Conservation (phyloP, 2,113 vertebrate genomes). For the Solea senegalensis region DNA sequence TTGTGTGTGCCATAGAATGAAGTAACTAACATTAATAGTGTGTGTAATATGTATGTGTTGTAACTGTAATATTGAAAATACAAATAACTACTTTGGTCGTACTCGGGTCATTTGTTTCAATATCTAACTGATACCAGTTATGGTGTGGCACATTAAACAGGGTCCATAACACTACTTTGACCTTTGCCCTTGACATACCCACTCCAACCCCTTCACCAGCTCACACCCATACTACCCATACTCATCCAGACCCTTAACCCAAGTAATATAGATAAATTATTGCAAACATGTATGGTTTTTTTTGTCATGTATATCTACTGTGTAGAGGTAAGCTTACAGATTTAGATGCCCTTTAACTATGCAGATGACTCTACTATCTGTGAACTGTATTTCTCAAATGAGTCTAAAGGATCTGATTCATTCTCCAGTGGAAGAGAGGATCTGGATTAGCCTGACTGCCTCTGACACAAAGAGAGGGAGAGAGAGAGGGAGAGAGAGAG, state of each 20-base stretch:
- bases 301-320: not conserved
- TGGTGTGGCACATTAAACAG: constrained; percentile 7
- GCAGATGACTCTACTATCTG: not conserved
- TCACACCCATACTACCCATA: constrained; percentile 10
- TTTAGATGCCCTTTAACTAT: not conserved
- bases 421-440: constrained; percentile 52
- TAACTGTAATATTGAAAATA: too few species aligned
- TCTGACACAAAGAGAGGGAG: constrained; percentile 55
- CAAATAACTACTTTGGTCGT: too few species aligned
- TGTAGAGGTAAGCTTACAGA: not conserved
- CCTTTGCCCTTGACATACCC: not conserved
- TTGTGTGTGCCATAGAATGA: not conserved
- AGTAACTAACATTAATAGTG: too few species aligned
- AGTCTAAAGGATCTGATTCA: constrained; percentile 40
- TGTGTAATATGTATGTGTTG: too few species aligned
- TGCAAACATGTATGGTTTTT: not conserved
- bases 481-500: not conserved
- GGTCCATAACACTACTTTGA: constrained; percentile 5
- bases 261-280: constrained; percentile 2
- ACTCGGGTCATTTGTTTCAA: too few species aligned
- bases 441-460: constrained; percentile 40
- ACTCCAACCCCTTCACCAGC: not conserved
- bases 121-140: not conserved
- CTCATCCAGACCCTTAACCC: not conserved
- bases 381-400: constrained; percentile 15